phyloP scores from a whole-genome alignment of 2,888 invertebrate genomes.

The Amblyjoppa fuscipennis region DNA sequence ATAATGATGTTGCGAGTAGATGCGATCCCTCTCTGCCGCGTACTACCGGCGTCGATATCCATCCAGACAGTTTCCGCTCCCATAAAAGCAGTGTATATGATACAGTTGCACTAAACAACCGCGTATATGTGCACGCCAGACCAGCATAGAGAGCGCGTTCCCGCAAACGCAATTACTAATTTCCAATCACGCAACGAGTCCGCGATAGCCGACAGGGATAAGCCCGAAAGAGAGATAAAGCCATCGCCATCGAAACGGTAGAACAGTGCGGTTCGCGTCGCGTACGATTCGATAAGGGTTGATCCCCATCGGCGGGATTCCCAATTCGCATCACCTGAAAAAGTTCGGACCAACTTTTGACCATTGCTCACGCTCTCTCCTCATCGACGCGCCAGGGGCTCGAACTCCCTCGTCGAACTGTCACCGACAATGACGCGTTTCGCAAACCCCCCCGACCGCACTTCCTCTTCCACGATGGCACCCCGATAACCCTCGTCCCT shows the following conservation, averaged over 20 bases:
- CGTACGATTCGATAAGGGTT: slow-evolving; percentile 28
- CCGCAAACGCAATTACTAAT: slow-evolving; percentile 43
- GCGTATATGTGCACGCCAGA: not conserved
- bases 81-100: not conserved
- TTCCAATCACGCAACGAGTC: slow-evolving; percentile 42
- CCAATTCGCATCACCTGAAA: slow-evolving; percentile 25
- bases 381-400: not conserved
- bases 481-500: not conserved
- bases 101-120: not conserved
- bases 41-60: not conserved
- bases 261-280: not conserved
- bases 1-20: not conserved
- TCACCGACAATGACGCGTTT: slow-evolving; percentile 43
- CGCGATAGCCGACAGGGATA: not conserved
- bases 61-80: not conserved
- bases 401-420: slow-evolving; percentile 10
- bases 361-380: not conserved
- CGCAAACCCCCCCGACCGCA: not conserved
- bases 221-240: slow-evolving; percentile 23
- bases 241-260: slow-evolving; percentile 11
- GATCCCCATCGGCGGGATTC: slow-evolving; percentile 42
- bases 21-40: not conserved
- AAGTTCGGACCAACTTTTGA: slow-evolving; percentile 30
- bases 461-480: slow-evolving; percentile 3
- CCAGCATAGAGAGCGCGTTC: not conserved